Base-by-base conservation (phyloP, 2,888 invertebrate species). In the Silvanus unidentatus region DNA sequence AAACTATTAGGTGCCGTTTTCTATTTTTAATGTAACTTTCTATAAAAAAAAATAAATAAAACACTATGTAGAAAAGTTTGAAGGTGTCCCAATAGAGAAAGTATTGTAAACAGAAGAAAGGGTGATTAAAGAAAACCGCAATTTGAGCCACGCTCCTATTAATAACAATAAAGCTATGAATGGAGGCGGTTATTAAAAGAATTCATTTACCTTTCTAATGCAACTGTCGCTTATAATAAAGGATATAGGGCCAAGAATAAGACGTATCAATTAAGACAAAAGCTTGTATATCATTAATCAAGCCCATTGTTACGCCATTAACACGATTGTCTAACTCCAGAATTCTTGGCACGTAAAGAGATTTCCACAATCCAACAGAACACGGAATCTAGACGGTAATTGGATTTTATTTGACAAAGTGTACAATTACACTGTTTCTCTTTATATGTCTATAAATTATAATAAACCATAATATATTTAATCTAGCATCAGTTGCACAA, bases 211-310 rank as follows among this genome's bases (percentile, higher is more conserved):
- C 45, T 42, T n/a, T n/a, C 45, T 44, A 43, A 38, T 47, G 42
- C 47, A 45, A 40, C 47, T 41, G 49, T 46, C 50, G 40, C 44
- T 42, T 29, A 42, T 49, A 46, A 48, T 49, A 44, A 36, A 42
- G 47, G 44, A 47, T 41, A 44, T 47, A 39, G 43, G n/a, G 4
- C 32, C 46, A 39, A 42, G 46, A 44, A 48, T 48, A 48, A 49
- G 52, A 52, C 51, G 48, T 48, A 54, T 52, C 54, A 52, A 54
- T 54, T 54, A 47, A 52, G 50, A 50, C 52, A 48, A 47, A 54
- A 48, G 48, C 52, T 48, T 49, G 50, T 50, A 54, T 48, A 52
- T 52, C 54, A 54, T 54, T 54, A 54, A 52, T 54, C 54, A 54
- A 46, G 48, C 39, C 48, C 51, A 52, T 54, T 54, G 54, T 54